Conservation (phyloP, 2,888 invertebrate genomes). For the Andrena marginata region DNA sequence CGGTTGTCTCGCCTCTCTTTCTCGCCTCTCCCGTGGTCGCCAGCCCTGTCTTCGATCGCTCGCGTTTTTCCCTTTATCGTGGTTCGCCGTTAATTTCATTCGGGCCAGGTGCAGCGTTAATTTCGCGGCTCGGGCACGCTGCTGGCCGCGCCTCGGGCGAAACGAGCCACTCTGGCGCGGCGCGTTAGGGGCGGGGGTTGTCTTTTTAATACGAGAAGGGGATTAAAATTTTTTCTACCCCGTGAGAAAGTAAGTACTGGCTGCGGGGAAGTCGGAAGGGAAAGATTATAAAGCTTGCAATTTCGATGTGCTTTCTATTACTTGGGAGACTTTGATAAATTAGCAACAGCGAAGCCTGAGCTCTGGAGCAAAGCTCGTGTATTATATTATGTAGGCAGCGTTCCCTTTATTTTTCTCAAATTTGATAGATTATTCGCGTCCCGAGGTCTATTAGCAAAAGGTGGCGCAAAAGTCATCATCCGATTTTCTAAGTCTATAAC, state of each 20-base stretch:
- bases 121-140: constrained; percentile 51
- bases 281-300: not conserved
- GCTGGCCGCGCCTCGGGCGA: constrained; percentile 18
- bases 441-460: no score
- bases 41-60: constrained; percentile 24
- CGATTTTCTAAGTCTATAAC: no score
- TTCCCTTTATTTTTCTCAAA: no score
- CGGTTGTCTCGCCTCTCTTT: constrained; percentile 2
- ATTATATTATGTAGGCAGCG: no score
- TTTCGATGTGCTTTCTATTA: not conserved
- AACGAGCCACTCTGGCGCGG: constrained; percentile 30
- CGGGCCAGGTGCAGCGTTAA: constrained; percentile 69
- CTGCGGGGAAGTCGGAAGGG: not conserved
- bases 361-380: no score
- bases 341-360: not conserved
- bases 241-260: not conserved
- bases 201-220: constrained; percentile 14
- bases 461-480: no score
- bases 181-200: constrained; percentile 1
- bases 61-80: constrained; percentile 63
- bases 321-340: not conserved
- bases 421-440: no score
- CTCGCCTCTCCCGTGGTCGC: constrained; percentile 20
- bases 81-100: constrained; percentile 72
- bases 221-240: not conserved